Percentiles rank a stretch among this genome's conserved stretches.
phyloP scores from a whole-genome alignment of 2,888 invertebrate species.

The Flabesymbios commensalis region DNA sequence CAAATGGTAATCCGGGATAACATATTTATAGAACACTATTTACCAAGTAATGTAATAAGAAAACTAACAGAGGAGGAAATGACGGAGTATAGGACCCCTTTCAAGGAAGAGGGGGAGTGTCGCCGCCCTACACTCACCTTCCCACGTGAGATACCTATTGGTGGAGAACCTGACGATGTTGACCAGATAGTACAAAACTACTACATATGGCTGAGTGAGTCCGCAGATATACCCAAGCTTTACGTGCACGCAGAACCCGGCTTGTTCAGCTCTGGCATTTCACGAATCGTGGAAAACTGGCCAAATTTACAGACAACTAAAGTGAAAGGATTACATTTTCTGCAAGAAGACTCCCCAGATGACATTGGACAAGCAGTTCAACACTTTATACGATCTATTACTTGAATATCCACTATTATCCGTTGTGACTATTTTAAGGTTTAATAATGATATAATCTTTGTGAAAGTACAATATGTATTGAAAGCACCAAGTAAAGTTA shows the following conservation, averaged over 20 bases:
- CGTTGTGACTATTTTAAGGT: too few relatives aligned
- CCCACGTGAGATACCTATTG: conserved; percentile 21
- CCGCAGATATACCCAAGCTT: neutral
- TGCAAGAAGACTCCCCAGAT: conserved; percentile 1
- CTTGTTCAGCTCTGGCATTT: neutral
- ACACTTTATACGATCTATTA: too few relatives aligned
- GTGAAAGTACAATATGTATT: too few relatives aligned
- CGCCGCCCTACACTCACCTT: conserved; percentile 19
- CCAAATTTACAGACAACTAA: neutral
- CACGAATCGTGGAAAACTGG: neutral
- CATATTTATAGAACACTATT: conserved; percentile 12
- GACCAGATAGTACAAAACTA: conserved; percentile 1
- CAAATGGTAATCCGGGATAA: conserved; percentile 13
- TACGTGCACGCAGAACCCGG: conserved; percentile 1
- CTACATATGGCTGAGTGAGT: neutral
- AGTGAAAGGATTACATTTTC: neutral
- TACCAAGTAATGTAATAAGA: conserved; percentile 11
- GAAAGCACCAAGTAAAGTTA: too few relatives aligned
- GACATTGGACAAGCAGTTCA: neutral
- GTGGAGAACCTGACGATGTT: conserved; percentile 15
- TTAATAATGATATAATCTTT: too few relatives aligned
- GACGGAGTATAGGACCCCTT: conserved; percentile 16
- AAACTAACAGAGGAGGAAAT: conserved; percentile 17
- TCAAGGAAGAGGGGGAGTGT: conserved; percentile 3
- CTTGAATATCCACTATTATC: too few relatives aligned